Conservation (phyloP, 2,797 vertebrate genomes). For the Premnoplex brunnescens region DNA sequence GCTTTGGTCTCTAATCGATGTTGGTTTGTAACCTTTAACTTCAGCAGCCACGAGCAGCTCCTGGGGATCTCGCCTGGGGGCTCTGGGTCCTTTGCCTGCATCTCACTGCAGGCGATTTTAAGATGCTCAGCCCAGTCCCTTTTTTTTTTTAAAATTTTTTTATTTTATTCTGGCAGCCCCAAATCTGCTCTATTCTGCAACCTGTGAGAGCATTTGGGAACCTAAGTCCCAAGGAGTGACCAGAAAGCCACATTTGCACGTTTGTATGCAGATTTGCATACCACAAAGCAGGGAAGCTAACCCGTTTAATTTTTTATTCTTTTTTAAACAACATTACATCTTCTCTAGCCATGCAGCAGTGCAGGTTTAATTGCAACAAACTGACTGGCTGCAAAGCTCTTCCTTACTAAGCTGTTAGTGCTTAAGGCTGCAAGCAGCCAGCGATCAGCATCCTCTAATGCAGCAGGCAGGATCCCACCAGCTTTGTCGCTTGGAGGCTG, state of each 20-base stretch:
- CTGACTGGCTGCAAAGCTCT: neutral
- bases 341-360: neutral
- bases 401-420: neutral
- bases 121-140: neutral
- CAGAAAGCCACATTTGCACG: neutral
- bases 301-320: neutral
- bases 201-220: neutral
- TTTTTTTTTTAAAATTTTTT: neutral
- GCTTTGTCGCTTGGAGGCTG: neutral
- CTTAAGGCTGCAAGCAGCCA: neutral
- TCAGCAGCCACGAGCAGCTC: neutral
- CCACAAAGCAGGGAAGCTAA: neutral
- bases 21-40: constrained; percentile 53
- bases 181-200: neutral
- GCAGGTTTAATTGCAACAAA: neutral
- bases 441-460: neutral
- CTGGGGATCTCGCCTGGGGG: neutral
- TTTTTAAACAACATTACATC: neutral
- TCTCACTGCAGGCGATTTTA: neutral
- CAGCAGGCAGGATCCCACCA: neutral
- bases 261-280: neutral
- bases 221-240: neutral
- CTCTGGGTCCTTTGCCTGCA: neutral
- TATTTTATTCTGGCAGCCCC: neutral
- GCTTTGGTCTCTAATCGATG: constrained; percentile 19